These are phyloP conservation scores for Microtus oregoni DNA, from an alignment of 2,113 vertebrate genomes.

Conservation along the genomic window DNA sequence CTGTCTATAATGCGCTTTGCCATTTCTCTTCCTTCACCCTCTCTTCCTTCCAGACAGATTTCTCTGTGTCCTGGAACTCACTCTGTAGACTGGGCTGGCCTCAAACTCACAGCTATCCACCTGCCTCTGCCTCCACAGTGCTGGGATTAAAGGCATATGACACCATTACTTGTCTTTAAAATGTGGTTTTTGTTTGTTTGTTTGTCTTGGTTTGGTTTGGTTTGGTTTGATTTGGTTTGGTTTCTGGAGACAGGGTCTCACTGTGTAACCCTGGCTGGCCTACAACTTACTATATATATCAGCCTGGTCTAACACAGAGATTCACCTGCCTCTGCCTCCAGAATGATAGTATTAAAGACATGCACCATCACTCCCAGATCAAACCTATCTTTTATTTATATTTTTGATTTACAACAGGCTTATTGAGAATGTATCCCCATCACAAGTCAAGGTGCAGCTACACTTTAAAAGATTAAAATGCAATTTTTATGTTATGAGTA, in stretches of 20 bases:
- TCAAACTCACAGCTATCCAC: not conserved
- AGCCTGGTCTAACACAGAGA: not conserved
- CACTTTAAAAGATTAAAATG: not conserved
- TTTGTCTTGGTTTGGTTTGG: not conserved
- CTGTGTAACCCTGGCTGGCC: not conserved
- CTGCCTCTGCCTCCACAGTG: not conserved
- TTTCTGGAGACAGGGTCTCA: not conserved
- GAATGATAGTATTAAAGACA: not conserved
- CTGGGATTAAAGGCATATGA: not conserved
- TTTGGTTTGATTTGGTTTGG: too few species aligned
- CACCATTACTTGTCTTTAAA: not conserved
- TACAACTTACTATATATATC: not conserved
- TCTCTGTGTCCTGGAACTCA: not conserved
- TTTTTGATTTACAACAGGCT: not conserved
- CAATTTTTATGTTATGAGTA: not conserved
- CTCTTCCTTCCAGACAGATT: not conserved
- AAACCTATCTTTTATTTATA: not conserved
- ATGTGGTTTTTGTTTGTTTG: not conserved
- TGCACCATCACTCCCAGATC: not conserved
- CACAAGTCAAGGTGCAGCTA: not conserved
- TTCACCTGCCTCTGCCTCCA: not conserved
- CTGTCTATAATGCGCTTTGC: not conserved
- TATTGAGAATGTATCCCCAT: not conserved
- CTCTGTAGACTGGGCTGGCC: not conserved
- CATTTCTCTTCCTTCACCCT: not conserved